phyloP scores from a whole-genome alignment of 2,797 vertebrate species.

The Melanotaenia nigrans region DNA sequence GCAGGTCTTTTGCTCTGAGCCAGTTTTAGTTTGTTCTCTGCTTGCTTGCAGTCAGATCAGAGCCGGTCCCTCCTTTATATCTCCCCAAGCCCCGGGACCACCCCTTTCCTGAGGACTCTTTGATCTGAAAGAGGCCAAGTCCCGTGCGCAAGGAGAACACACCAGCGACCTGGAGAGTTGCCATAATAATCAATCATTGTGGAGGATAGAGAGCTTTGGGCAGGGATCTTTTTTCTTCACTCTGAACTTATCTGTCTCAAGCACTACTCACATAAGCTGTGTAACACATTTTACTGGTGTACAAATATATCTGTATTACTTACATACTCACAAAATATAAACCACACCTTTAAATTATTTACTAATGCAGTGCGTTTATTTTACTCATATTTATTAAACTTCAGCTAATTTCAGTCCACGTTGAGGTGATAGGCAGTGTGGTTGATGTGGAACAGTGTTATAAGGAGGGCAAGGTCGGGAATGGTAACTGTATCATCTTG shows the following conservation, averaged over 20 bases:
- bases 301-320: not conserved
- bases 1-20: conserved; percentile 46
- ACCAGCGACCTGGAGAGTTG: conserved; percentile 75
- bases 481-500: conserved; percentile 40
- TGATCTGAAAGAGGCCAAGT: conserved; percentile 78
- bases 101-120: conserved; percentile 79
- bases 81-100: conserved; percentile 63
- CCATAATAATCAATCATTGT: conserved; percentile 83
- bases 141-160: conserved; percentile 77
- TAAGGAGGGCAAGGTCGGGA: conserved; percentile 34
- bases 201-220: conserved; percentile 51
- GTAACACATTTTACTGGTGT: not conserved
- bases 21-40: conserved; percentile 62
- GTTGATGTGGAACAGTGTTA: conserved; percentile 43
- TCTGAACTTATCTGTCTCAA: conserved; percentile 29
- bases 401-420: conserved; percentile 6
- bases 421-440: conserved; percentile 36
- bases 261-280: not conserved
- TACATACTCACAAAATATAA: not conserved
- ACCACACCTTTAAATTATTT: not conserved
- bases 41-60: conserved; percentile 68
- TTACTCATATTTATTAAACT: not conserved
- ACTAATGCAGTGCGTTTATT: not conserved
- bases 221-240: conserved; percentile 26
- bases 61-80: conserved; percentile 76